Conservation (phyloP, 2,113 vertebrate genomes). For the Heliornis fulica region DNA sequence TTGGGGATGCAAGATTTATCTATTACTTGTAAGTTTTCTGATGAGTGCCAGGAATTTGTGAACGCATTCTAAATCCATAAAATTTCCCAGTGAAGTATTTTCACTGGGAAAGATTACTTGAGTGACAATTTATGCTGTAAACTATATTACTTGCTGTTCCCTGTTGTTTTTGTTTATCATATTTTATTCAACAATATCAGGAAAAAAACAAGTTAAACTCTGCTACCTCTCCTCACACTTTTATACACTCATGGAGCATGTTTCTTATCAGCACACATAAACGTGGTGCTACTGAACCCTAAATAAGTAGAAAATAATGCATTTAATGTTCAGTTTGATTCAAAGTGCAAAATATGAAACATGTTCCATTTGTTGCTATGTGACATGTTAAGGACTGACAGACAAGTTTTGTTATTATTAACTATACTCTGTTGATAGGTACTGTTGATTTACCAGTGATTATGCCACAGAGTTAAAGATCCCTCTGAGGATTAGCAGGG, state of each 20-base stretch:
- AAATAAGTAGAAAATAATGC: constrained; percentile 22
- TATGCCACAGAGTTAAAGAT: not conserved
- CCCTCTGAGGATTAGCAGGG: not conserved
- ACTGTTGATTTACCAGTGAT: constrained; percentile 11
- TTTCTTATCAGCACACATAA: not conserved
- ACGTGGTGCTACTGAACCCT: not conserved
- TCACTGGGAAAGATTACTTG: not conserved
- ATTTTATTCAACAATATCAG: not conserved
- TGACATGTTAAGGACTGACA: not conserved
- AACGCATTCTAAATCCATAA: not conserved
- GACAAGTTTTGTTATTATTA: not conserved
- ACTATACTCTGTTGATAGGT: not conserved
- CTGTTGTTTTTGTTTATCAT: not conserved
- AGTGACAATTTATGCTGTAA: constrained; percentile 5
- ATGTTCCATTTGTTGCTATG: not conserved
- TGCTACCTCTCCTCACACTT: not conserved
- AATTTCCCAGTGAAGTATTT: constrained; percentile 4
- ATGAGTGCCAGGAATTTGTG: not conserved
- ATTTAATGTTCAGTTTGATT: constrained; percentile 25
- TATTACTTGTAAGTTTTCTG: not conserved
- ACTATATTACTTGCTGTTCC: not conserved
- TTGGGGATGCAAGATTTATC: not conserved
- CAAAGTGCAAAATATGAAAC: not conserved
- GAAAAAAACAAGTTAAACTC: not conserved
- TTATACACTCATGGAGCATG: not conserved